phyloP scores from a whole-genome alignment of 2,113 vertebrate species.

The Chionis minor region DNA sequence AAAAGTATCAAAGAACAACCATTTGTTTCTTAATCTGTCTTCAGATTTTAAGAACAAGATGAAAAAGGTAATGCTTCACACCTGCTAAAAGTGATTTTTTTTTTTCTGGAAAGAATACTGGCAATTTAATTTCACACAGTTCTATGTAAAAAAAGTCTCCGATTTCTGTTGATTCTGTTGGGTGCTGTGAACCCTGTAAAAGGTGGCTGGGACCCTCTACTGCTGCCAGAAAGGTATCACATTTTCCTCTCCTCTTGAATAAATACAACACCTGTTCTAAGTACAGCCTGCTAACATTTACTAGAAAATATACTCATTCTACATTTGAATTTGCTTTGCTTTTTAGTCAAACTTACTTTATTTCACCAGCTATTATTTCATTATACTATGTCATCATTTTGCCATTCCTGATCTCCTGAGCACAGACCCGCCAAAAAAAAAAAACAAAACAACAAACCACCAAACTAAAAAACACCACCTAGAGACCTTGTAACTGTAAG shows the following conservation, averaged over 20 bases:
- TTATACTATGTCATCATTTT: slow-evolving; percentile 26
- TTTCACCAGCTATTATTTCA: slow-evolving; percentile 65
- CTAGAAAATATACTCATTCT: slow-evolving; percentile 57
- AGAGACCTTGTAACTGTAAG: slow-evolving; percentile 35
- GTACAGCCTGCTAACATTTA: slow-evolving; percentile 61
- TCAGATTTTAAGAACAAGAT: background rate
- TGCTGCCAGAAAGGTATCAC: slow-evolving; percentile 69
- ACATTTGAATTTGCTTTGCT: slow-evolving; percentile 48
- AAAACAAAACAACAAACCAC: background rate
- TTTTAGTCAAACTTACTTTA: slow-evolving; percentile 57
- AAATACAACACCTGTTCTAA: slow-evolving; percentile 68
- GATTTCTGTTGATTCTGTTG: background rate
- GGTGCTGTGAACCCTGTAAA: slow-evolving; percentile 41
- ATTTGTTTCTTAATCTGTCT: background rate
- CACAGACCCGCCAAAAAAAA: background rate
- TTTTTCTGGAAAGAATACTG: background rate
- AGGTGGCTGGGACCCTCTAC: slow-evolving; percentile 60
- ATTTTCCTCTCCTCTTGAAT: slow-evolving; percentile 69
- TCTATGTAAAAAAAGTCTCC: background rate
- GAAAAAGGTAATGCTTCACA: background rate
- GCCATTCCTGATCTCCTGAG: slow-evolving; percentile 26
- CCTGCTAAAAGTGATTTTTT: background rate
- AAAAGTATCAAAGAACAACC: background rate
- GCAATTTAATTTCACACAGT: background rate
- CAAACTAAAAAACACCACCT: background rate